These are phyloP conservation scores for Araneus ventricosus DNA, from an alignment of 1,140 invertebrate species.

Conservation along the genomic window DNA sequence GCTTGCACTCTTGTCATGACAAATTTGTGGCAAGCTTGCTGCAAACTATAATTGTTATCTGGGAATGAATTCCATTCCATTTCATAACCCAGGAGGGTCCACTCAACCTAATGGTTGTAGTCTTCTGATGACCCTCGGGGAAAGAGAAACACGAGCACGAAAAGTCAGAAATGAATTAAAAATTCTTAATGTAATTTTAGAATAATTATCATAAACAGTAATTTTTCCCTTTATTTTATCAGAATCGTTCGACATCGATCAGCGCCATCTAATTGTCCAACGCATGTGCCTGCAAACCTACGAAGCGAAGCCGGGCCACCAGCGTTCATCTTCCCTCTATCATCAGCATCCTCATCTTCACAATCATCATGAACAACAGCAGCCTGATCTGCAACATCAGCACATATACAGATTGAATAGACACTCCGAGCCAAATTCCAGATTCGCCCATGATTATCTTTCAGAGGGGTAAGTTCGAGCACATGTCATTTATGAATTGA, in stretches of 20 bases:
- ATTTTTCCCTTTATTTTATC: background rate
- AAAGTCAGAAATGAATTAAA: too few species aligned
- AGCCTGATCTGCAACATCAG: constrained; percentile 4
- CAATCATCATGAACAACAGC: constrained; percentile 4
- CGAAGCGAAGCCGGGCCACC: constrained; percentile 62
- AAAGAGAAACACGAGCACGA: too few species aligned
- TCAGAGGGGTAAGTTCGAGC: constrained; percentile 58
- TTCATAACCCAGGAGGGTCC: too few species aligned
- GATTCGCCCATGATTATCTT: constrained; percentile 71
- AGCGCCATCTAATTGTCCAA: constrained; percentile 71
- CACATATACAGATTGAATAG: constrained; percentile 57
- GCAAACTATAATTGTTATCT: too few species aligned
- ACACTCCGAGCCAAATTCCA: constrained; percentile 52
- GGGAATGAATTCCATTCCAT: too few species aligned
- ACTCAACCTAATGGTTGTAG: too few species aligned
- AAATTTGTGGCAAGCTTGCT: too few species aligned
- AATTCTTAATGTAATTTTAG: too few species aligned
- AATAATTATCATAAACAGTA: too few species aligned
- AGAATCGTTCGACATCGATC: constrained; percentile 72
- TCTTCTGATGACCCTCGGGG: too few species aligned
- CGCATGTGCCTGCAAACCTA: constrained; percentile 60
- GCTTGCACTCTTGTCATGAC: too few species aligned
- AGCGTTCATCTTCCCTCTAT: constrained; percentile 52
- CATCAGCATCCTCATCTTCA: constrained; percentile 28
- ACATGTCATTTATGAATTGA: too few species aligned